Evolutionary conservation across 2,888 invertebrate species (phyloP).

Genomic region (Oscheius sp.): DNA sequence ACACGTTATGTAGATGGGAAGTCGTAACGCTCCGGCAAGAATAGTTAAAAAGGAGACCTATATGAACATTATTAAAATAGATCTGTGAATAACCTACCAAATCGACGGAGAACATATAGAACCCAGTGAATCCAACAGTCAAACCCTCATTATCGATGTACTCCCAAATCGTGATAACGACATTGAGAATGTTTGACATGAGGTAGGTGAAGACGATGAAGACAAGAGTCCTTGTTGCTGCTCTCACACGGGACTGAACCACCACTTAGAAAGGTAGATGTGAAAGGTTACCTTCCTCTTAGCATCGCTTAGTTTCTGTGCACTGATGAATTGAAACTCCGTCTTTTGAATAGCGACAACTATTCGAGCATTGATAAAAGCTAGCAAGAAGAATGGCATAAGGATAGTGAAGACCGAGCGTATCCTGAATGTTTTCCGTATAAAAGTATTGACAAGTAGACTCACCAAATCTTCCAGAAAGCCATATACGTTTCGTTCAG

Average conservation of each 20-base stretch:
- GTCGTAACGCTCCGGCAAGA: slow-evolving; percentile 66
- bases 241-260: slow-evolving; percentile 60
- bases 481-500: slow-evolving; percentile 46
- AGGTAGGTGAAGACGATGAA: slow-evolving; percentile 68
- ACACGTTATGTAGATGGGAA: slow-evolving; percentile 68
- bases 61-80: slow-evolving; percentile 7
- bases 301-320: slow-evolving; percentile 57
- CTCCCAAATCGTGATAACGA: slow-evolving; percentile 69
- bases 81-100: slow-evolving; percentile 44
- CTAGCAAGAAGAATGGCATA: slow-evolving; percentile 65
- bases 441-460: background rate
- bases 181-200: slow-evolving; percentile 68
- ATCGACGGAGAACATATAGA: slow-evolving; percentile 69
- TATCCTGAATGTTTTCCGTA: slow-evolving; percentile 37
- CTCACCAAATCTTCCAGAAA: slow-evolving; percentile 51
- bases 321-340: slow-evolving; percentile 54
- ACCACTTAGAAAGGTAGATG: background rate
- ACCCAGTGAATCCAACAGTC: slow-evolving; percentile 47
- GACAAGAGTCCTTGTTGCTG: slow-evolving; percentile 66
- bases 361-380: slow-evolving; percentile 63
- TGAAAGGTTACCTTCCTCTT: slow-evolving; percentile 46
- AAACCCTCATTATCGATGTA: slow-evolving; percentile 61
- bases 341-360: slow-evolving; percentile 52
- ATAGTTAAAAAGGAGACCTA: slow-evolving; percentile 60
- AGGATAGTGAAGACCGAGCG: slow-evolving; percentile 67